Conservation (phyloP, 2,888 invertebrate species). For the Meghimatium bilineatum region DNA sequence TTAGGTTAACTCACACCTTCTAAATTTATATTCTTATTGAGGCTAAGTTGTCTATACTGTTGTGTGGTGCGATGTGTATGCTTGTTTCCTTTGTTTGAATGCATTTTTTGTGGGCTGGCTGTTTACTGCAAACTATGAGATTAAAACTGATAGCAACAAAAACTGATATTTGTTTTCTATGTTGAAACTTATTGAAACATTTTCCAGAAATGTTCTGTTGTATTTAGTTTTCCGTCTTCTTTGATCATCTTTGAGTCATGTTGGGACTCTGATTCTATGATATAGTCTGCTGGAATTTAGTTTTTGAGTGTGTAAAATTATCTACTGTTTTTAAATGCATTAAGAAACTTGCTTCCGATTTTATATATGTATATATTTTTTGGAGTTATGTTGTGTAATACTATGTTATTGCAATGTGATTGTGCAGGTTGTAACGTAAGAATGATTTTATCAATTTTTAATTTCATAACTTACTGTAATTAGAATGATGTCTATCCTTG, state of each 20-base stretch:
- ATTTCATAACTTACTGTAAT: no score
- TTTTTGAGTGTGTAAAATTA: not conserved
- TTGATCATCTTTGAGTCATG: no score
- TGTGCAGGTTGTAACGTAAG: not conserved
- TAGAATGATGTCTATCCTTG: no score
- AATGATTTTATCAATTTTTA: no score
- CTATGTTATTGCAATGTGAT: not conserved
- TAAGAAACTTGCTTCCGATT: not conserved
- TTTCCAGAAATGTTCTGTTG: not conserved
- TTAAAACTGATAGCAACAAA: not conserved
- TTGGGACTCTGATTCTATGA: no score
- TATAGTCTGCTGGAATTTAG: no score
- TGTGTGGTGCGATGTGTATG: no score
- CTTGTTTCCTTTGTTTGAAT: not conserved
- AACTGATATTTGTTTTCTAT: not conserved
- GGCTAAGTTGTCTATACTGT: no score
- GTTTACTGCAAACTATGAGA: not conserved
- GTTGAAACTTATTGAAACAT: not conserved
- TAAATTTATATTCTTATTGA: not conserved
- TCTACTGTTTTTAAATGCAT: not conserved
- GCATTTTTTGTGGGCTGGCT: no score
- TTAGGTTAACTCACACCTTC: not conserved
- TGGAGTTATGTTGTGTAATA: not conserved
- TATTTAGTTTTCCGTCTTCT: not conserved
- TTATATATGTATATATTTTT: not conserved